Evolutionary conservation across 1,140 invertebrate genomes (phyloP).

Genomic region (Macrostomum lignano): DNA sequence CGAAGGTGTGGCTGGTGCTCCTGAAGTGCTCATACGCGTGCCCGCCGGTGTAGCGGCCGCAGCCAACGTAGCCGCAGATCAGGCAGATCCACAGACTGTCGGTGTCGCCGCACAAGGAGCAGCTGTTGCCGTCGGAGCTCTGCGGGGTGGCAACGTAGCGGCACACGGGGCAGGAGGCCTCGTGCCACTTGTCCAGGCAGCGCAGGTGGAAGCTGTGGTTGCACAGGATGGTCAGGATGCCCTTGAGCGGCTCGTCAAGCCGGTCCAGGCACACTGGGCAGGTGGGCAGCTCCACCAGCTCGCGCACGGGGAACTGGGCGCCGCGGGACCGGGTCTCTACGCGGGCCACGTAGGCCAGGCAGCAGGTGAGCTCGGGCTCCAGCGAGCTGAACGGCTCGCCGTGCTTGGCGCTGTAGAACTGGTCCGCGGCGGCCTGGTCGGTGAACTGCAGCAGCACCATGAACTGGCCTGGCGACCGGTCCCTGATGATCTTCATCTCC

Average conservation of each 20-base stretch:
- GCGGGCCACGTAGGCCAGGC: slow-evolving; percentile 68
- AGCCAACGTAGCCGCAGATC: slow-evolving; percentile 89
- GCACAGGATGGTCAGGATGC: slow-evolving; percentile 79
- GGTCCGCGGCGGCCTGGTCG: not conserved
- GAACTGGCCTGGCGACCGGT: not conserved
- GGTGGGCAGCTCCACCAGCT: slow-evolving; percentile 69
- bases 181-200: slow-evolving; percentile 82
- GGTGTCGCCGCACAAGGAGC: slow-evolving; percentile 45
- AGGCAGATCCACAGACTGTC: slow-evolving; percentile 87
- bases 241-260: slow-evolving; percentile 77
- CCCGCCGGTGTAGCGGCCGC: slow-evolving; percentile 47
- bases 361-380: slow-evolving; percentile 62
- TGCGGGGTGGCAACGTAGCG: slow-evolving; percentile 54
- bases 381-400: slow-evolving; percentile 64
- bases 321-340: slow-evolving; percentile 43
- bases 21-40: slow-evolving; percentile 58
- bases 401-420: slow-evolving; percentile 67
- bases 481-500: slow-evolving; percentile 1
- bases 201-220: slow-evolving; percentile 87
- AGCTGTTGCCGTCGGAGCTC: slow-evolving; percentile 49
- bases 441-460: not conserved
- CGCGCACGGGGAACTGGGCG: not conserved
- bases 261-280: slow-evolving; percentile 84
- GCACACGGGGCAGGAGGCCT: slow-evolving; percentile 38
- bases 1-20: slow-evolving; percentile 78